Percentiles rank a stretch among this genome's conserved stretches.
These are phyloP conservation scores for Seriola quinqueradiata DNA, from an alignment of 2,113 vertebrate genomes.

Conservation along the genomic window DNA sequence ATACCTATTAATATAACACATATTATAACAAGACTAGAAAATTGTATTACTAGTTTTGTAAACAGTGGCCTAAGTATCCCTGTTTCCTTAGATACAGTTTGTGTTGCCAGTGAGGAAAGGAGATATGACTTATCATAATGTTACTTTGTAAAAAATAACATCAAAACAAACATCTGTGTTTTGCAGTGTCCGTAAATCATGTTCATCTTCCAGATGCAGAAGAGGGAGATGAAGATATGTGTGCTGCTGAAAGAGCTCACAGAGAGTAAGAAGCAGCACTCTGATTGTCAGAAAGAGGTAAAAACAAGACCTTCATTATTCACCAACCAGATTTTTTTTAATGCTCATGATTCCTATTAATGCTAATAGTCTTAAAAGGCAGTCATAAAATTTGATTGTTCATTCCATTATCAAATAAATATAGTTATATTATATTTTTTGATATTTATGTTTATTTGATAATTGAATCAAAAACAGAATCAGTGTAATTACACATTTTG, in stretches of 20 bases:
- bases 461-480: conserved; percentile 1
- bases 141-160: conserved; percentile 11
- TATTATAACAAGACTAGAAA: conserved; percentile 53
- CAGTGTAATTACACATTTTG: not conserved
- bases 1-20: conserved; percentile 32
- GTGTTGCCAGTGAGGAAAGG: conserved; percentile 11
- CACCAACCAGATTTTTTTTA: not conserved
- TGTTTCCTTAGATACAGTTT: conserved; percentile 12
- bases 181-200: not conserved
- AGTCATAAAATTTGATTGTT: not conserved
- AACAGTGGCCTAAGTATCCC: conserved; percentile 26
- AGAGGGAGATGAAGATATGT: conserved; percentile 70
- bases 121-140: not conserved
- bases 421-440: not conserved
- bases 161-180: not conserved
- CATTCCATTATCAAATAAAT: not conserved
- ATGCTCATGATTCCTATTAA: conserved; percentile 22
- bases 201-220: conserved; percentile 72
- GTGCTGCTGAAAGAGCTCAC: conserved; percentile 68
- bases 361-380: conserved; percentile 16
- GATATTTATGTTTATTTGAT: not conserved
- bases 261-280: conserved; percentile 59
- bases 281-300: conserved; percentile 66
- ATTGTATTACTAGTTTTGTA: conserved; percentile 47
- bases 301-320: conserved; percentile 32